Evolutionary conservation across 92 coral and sea anemone species (phyloP).

Genomic region (Hydrozoanthus gracilis): DNA sequence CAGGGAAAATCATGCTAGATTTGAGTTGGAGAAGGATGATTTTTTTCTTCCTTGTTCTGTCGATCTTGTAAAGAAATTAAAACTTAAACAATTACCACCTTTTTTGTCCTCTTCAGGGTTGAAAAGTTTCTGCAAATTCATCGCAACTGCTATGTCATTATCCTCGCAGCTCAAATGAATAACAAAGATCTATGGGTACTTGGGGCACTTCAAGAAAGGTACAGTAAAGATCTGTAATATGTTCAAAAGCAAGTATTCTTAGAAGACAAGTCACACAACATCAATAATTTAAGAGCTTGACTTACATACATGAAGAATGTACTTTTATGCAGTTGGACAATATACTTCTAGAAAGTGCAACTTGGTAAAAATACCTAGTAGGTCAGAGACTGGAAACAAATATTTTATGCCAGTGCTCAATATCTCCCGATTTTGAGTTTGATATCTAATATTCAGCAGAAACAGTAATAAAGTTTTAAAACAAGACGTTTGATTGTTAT

Average conservation of each 20-base stretch:
- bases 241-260: background rate
- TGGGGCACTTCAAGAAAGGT: constrained; percentile 85
- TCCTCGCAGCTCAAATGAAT: constrained; percentile 65
- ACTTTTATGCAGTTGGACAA: no score
- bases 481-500: background rate
- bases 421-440: no score
- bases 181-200: constrained; percentile 60
- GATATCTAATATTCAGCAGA: background rate
- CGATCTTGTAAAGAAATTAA: background rate
- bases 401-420: no score
- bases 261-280: background rate
- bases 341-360: no score
- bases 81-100: background rate
- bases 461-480: background rate
- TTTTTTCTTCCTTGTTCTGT: no score
- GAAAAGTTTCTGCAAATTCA: constrained; percentile 87
- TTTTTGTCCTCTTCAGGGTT: constrained; percentile 53
- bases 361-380: no score
- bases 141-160: constrained; percentile 81
- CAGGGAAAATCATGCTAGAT: no score
- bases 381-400: no score
- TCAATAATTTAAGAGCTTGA: no score
- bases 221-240: background rate
- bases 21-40: no score
- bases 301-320: no score